phyloP scores from a whole-genome alignment of 1,140 invertebrate species.

The Ganaspis sp. region DNA sequence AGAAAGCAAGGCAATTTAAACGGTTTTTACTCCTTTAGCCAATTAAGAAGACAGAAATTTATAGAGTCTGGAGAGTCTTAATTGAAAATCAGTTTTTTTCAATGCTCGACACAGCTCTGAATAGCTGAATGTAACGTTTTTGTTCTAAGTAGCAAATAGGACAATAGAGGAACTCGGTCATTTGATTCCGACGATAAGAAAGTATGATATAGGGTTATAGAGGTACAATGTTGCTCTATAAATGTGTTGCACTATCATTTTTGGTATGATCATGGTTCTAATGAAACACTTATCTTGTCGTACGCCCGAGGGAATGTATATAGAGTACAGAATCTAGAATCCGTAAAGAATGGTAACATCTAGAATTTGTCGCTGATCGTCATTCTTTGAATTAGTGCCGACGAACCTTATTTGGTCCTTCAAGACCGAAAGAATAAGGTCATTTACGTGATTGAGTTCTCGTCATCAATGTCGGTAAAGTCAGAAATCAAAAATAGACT shows the following conservation, averaged over 20 bases:
- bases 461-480: no score
- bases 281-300: background rate
- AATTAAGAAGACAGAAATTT: slow-evolving; percentile 14
- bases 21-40: background rate
- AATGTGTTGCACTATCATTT: background rate
- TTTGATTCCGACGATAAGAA: background rate
- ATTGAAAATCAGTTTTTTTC: slow-evolving; percentile 6
- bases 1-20: background rate
- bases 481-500: no score
- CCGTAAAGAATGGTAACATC: background rate
- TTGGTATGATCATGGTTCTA: background rate
- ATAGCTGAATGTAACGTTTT: background rate
- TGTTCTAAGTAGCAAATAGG: no score
- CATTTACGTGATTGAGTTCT: background rate
- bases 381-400: background rate
- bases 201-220: background rate
- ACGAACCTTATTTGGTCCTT: background rate
- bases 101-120: background rate
- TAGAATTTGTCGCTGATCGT: background rate
- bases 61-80: background rate
- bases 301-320: background rate
- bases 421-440: background rate
- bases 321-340: background rate
- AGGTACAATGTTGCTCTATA: background rate
- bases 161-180: background rate